phyloP scores from a whole-genome alignment of 2,113 vertebrate species.

The Thryonomys swinderianus region DNA sequence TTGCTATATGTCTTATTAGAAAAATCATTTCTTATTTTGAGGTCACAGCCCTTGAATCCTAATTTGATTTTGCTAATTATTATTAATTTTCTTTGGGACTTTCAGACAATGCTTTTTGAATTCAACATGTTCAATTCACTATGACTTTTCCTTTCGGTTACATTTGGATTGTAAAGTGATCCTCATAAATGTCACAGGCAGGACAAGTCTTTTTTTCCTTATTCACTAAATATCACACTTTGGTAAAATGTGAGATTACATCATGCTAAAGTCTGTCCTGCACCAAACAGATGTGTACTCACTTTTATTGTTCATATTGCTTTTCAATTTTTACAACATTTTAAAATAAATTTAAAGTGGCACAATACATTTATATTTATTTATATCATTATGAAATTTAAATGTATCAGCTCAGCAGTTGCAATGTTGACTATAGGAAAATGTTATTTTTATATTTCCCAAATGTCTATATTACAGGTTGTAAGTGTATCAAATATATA shows the following conservation, averaged over 20 bases:
- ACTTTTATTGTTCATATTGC: conserved; percentile 38
- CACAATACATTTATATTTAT: neutral
- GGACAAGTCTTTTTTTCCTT: neutral
- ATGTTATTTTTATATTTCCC: conserved; percentile 55
- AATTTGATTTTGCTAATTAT: conserved; percentile 49
- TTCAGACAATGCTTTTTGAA: conserved; percentile 52
- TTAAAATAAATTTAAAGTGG: conserved; percentile 55
- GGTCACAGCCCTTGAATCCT: neutral
- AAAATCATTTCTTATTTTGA: conserved; percentile 51
- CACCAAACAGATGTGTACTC: conserved; percentile 68
- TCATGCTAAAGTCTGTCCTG: conserved; percentile 63
- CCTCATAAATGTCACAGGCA: conserved; percentile 64
- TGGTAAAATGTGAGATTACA: conserved; percentile 73
- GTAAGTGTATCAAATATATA: neutral
- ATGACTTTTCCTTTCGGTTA: conserved; percentile 64
- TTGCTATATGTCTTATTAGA: conserved; percentile 15
- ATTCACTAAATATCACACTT: conserved; percentile 62
- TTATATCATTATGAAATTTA: neutral
- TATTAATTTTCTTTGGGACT: conserved; percentile 43
- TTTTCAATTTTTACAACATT: conserved; percentile 64
- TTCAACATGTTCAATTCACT: conserved; percentile 63
- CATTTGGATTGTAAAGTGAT: conserved; percentile 59
- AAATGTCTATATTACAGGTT: conserved; percentile 46
- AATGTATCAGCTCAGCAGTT: neutral
- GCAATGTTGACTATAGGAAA: neutral